Evolutionary conservation across 2,888 invertebrate species (phyloP).

Genomic region (Erannis defoliaria): DNA sequence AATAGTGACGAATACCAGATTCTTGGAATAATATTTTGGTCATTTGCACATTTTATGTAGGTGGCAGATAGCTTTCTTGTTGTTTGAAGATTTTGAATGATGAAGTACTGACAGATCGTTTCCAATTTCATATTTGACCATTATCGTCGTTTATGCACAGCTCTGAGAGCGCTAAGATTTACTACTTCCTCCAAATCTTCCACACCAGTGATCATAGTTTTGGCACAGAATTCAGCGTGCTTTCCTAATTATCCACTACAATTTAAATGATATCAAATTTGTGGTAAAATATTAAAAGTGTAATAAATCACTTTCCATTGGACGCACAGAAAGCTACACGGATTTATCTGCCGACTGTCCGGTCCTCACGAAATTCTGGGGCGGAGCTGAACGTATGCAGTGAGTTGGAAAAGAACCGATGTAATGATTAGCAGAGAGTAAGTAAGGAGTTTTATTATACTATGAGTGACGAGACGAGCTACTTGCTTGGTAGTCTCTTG

Average conservation of each 20-base stretch:
- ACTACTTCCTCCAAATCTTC: constrained; percentile 30
- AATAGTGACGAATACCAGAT: constrained; percentile 19
- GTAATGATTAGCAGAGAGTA: no score
- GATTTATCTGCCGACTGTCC: background rate
- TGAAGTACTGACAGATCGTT: constrained; percentile 25
- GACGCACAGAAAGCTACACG: background rate
- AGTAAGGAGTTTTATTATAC: no score
- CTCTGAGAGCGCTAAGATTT: constrained; percentile 29
- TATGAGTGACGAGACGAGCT: no score
- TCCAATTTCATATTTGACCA: constrained; percentile 9
- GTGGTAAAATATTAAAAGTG: background rate
- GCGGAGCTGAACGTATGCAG: no score
- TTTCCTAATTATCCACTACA: constrained; percentile 18
- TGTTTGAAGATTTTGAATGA: constrained; percentile 23
- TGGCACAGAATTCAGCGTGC: constrained; percentile 28
- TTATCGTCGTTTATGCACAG: constrained; percentile 9
- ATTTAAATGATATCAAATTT: constrained; percentile 16
- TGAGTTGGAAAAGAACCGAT: no score
- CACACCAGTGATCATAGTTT: constrained; percentile 17
- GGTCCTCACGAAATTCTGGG: no score
- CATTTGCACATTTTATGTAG: constrained; percentile 24
- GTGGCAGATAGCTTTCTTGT: constrained; percentile 29
- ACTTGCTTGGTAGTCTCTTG: no score
- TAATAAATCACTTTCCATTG: constrained; percentile 4
- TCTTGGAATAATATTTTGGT: constrained; percentile 26